A percentile compares a stretch with the other conserved stretches of the same genome.
phyloP scores from a whole-genome alignment of 2,113 vertebrate species.

The Calidris pugnax region DNA sequence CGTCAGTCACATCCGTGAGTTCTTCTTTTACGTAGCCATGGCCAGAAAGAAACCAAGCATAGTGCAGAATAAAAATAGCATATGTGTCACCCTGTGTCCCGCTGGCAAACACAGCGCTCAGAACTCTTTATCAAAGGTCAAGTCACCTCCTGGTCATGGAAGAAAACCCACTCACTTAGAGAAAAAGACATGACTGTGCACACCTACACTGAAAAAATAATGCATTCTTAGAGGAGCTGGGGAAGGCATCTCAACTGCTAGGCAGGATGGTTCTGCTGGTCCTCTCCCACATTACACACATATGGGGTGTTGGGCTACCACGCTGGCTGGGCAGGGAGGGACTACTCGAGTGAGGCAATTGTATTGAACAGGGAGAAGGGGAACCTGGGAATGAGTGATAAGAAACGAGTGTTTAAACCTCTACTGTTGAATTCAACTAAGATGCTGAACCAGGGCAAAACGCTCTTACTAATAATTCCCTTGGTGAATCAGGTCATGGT shows the following conservation, averaged over 20 bases:
- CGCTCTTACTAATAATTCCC: neutral
- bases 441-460: neutral
- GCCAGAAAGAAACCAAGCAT: neutral
- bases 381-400: accelerated
- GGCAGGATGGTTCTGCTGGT: neutral
- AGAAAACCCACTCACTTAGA: neutral
- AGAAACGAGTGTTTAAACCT: neutral
- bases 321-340: neutral
- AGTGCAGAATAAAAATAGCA: neutral
- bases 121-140: conserved; percentile 33
- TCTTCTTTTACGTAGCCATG: neutral
- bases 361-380: neutral
- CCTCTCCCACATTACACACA: accelerated
- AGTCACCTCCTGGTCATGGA: neutral
- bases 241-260: neutral
- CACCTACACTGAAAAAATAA: neutral
- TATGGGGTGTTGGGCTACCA: neutral
- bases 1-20: neutral
- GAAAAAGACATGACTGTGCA: neutral
- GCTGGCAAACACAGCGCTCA: neutral
- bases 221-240: neutral
- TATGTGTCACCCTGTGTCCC: neutral
- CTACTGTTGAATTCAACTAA: neutral
- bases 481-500: neutral
- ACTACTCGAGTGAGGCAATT: neutral